Evolutionary conservation across 2,113 vertebrate species (phyloP), one percentile per base, ranked within the genome.

Genomic region (Boleophthalmus pectinirostris): DNA sequence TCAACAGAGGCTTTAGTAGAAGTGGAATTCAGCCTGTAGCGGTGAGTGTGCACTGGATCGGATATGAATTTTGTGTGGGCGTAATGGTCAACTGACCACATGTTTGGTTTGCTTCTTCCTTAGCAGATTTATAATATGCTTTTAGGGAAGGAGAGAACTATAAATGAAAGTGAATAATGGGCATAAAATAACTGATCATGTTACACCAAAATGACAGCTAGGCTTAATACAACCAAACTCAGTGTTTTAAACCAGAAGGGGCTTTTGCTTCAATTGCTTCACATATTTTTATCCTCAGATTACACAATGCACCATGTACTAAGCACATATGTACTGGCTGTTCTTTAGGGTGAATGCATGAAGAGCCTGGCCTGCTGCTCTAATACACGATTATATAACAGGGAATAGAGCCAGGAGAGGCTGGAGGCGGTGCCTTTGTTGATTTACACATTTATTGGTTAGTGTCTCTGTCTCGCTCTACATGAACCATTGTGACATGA

Each of bases 351-450:
- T 73, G 63, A 77, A 56, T 64, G 51, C 66, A 72, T 78, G 63
- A 54, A 78, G 78, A 69, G 76, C 79, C 75, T 69, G 77, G 75
- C 65, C 71, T 13, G 69, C 72, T 75, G 70, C 70, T 46, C 73
- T 70, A 78, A 82, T 83, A 82, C 81, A 70, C 74, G 76, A 76
- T 90, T 88, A 89, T 89, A 77, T 85, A 89, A 92, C 74, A 76
- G 80, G n/a, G 57, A 73, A 64, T 77, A 66, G 45, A 25, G 71
- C 70, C 73, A 75, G 84, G 81, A 81, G 75, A 80, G 79, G 75
- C 74, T 78, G 75, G 49, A 78, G 82, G 78, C 33, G 49, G 79
- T 49, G 69, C 81, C 65, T 73, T 73, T 38, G 47, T 77, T 75
- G 49, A 60, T 83, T 76, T 23, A 61, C 45, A 70, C 70, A 29